A percentile compares a stretch with the other conserved stretches of the same genome.
Conservation (phyloP, 1,140 invertebrate genomes). For the Steinernema khuongi region DNA sequence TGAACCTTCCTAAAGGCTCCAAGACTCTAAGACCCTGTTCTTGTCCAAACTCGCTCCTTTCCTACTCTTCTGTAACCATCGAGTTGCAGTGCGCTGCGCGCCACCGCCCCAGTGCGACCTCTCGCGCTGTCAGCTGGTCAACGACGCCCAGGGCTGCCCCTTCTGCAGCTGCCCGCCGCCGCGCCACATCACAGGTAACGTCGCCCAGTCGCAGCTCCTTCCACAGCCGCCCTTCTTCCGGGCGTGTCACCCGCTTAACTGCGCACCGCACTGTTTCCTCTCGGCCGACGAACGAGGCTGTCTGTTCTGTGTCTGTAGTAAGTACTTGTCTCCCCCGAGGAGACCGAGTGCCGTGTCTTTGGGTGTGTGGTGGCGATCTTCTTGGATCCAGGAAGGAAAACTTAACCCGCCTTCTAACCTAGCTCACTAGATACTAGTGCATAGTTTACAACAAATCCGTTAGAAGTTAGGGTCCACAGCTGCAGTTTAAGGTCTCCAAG, state of each 20-base stretch:
- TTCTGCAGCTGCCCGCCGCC: slow-evolving; percentile 55
- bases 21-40: too few relatives aligned
- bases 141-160: slow-evolving; percentile 50
- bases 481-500: too few relatives aligned
- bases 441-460: too few relatives aligned
- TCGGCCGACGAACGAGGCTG: not conserved
- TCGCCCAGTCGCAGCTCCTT: not conserved
- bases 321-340: too few relatives aligned
- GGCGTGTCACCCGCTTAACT: not conserved
- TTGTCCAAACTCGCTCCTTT: too few relatives aligned
- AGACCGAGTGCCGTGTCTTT: not conserved
- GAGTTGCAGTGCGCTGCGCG: slow-evolving; percentile 39
- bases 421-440: too few relatives aligned
- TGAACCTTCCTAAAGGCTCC: too few relatives aligned
- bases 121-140: slow-evolving; percentile 50
- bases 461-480: too few relatives aligned
- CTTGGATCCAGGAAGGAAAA: too few relatives aligned
- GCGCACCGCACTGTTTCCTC: slow-evolving; percentile 9
- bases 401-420: not conserved
- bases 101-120: slow-evolving; percentile 47
- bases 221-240: slow-evolving; percentile 13
- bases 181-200: slow-evolving; percentile 26
- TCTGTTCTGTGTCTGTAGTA: slow-evolving; percentile 13
- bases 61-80: slow-evolving; percentile 13
- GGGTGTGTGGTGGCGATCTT: not conserved